Percentiles rank a stretch among this genome's conserved stretches.
phyloP scores from a whole-genome alignment of 2,113 vertebrate genomes.

The Thunnus maccoyii region DNA sequence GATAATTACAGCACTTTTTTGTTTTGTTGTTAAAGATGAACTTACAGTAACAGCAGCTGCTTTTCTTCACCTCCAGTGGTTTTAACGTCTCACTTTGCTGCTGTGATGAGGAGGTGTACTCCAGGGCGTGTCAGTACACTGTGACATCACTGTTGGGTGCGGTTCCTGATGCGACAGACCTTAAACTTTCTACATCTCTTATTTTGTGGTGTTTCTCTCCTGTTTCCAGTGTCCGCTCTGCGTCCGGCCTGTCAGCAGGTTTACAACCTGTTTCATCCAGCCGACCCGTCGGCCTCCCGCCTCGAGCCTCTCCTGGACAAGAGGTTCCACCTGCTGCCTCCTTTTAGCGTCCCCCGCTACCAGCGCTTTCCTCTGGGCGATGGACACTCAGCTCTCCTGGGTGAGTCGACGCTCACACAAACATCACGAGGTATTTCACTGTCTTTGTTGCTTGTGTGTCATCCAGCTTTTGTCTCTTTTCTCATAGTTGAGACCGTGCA shows the following conservation, averaged over 20 bases:
- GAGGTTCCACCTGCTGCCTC: constrained; percentile 93
- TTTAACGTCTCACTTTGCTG: no score
- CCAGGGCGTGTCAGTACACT: no score
- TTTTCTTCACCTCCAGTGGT: no score
- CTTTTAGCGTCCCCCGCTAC: constrained; percentile 93
- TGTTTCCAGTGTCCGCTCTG: constrained; percentile 85
- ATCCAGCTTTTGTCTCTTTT: constrained; percentile 79
- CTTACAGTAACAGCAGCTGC: no score
- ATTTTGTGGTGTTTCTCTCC: background rate
- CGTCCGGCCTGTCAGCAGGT: constrained; percentile 97
- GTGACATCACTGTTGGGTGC: background rate
- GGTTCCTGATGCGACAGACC: background rate
- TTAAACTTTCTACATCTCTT: no score
- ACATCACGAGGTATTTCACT: background rate
- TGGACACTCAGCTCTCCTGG: constrained; percentile 92
- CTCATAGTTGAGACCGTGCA: constrained; percentile 92
- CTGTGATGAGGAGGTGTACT: no score
- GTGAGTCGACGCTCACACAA: constrained; percentile 59
- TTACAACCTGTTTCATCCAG: constrained; percentile 98
- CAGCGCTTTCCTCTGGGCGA: constrained; percentile 97
- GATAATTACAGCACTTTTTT: no score
- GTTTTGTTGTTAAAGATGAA: no score
- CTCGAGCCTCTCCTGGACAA: constrained; percentile 96
- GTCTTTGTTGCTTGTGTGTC: constrained; percentile 21
- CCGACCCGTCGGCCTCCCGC: constrained; percentile 96